A percentile compares a stretch with the other conserved stretches of the same genome.
phyloP scores from a whole-genome alignment of 35 echinoderm and acorn worm species.

The Heliocidaris tuberculata region DNA sequence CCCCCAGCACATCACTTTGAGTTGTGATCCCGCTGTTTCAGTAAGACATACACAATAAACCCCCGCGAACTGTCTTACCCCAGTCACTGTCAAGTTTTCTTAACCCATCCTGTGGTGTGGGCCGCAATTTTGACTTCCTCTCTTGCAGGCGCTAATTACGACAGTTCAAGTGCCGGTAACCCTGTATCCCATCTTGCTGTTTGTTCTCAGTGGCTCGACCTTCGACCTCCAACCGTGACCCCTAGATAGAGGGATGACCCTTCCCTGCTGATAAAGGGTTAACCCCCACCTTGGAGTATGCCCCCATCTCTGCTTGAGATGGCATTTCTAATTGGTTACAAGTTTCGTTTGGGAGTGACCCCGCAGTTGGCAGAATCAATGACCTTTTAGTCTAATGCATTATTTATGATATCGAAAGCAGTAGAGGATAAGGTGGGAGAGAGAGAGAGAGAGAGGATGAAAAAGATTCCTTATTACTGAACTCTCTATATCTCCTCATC shows the following conservation, averaged over 20 bases:
- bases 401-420: background rate
- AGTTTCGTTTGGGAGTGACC: background rate
- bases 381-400: background rate
- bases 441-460: background rate
- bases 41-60: background rate
- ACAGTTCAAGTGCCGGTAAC: background rate
- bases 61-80: background rate
- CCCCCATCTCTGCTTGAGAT: background rate
- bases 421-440: background rate
- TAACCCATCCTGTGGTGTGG: background rate
- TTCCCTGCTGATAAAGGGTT: background rate
- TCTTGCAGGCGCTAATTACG: background rate
- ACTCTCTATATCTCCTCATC: background rate
- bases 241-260: slow-evolving; percentile 30
- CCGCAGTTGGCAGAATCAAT: background rate
- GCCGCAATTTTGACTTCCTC: background rate
- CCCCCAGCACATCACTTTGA: background rate
- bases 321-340: slow-evolving; percentile 17
- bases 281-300: background rate
- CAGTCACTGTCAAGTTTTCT: background rate
- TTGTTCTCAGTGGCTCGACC: background rate
- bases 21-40: background rate
- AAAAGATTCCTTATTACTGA: background rate
- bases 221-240: slow-evolving; percentile 1
- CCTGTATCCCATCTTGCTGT: background rate